phyloP scores from a whole-genome alignment of 2,888 invertebrate species.

The Rhabditoides inermis region DNA sequence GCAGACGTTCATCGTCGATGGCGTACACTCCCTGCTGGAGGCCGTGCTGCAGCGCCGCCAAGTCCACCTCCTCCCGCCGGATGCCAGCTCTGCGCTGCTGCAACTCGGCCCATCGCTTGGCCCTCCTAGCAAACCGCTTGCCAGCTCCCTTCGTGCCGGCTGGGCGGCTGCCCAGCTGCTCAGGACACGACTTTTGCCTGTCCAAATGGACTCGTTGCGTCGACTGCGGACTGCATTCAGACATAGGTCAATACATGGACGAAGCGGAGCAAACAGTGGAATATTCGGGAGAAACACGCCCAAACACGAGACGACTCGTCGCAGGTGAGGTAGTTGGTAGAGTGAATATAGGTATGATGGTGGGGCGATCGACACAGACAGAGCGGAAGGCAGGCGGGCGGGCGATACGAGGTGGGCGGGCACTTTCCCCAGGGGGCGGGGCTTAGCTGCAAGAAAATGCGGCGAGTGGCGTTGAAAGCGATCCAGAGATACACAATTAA shows the following conservation, averaged over 20 bases:
- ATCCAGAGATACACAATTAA: too few relatives aligned
- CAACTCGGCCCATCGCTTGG: slow-evolving; percentile 35
- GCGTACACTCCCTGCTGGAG: too few relatives aligned
- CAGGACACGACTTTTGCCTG: slow-evolving; percentile 1
- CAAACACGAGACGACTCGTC: too few relatives aligned
- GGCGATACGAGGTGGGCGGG: too few relatives aligned
- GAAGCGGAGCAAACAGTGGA: not conserved
- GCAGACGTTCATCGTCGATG: not conserved
- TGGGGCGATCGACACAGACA: too few relatives aligned
- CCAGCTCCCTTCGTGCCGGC: slow-evolving; percentile 58
- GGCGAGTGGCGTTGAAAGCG: too few relatives aligned
- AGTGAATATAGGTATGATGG: too few relatives aligned
- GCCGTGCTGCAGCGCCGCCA: not conserved
- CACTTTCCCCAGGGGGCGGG: too few relatives aligned
- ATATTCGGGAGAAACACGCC: not conserved
- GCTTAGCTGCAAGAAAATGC: too few relatives aligned
- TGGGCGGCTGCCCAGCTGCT: not conserved
- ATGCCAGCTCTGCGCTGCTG: slow-evolving; percentile 21
- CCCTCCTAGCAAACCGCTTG: slow-evolving; percentile 56
- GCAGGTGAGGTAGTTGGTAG: too few relatives aligned
- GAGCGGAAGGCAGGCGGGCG: too few relatives aligned
- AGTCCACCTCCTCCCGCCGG: not conserved
- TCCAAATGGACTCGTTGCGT: slow-evolving; percentile 1
- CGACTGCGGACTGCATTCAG: not conserved
- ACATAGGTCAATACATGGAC: not conserved